Conservation (phyloP, 2,113 vertebrate species). For the Mustela lutreola region DNA sequence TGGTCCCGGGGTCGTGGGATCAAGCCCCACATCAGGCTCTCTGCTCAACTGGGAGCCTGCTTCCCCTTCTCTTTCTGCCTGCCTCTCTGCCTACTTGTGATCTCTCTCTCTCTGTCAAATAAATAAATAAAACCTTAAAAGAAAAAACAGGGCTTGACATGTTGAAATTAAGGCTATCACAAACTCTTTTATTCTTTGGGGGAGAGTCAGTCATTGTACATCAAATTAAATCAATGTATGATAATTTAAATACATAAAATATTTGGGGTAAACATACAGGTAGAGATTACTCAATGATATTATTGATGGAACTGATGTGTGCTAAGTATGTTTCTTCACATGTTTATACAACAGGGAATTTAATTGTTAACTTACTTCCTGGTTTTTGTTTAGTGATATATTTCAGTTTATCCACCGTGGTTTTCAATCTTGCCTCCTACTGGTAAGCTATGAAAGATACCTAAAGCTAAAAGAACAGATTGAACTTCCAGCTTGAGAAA, state of each 20-base stretch:
- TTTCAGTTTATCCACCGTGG: not conserved
- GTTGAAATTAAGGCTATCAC: not conserved
- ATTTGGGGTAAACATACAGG: not conserved
- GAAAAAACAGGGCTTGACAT: not conserved
- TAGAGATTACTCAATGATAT: not conserved
- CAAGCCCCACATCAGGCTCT: no score
- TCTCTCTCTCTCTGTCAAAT: no score
- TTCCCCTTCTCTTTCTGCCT: no score
- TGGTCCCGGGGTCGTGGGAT: no score
- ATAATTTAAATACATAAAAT: not conserved
- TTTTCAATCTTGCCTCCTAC: not conserved
- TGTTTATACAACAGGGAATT: not conserved
- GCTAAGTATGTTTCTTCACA: not conserved
- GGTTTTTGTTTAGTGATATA: not conserved
- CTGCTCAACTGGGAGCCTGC: no score
- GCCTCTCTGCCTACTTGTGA: no score
- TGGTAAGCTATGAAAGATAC: not conserved
- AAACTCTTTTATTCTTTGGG: not conserved
- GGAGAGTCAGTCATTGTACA: not conserved
- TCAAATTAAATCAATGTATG: not conserved
- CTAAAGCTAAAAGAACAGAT: not conserved
- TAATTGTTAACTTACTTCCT: not conserved
- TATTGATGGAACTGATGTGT: not conserved
- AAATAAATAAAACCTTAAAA: no score
- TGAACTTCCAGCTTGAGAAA: not conserved